Conservation (phyloP, 2,797 vertebrate genomes). For the Capromys pilorides region DNA sequence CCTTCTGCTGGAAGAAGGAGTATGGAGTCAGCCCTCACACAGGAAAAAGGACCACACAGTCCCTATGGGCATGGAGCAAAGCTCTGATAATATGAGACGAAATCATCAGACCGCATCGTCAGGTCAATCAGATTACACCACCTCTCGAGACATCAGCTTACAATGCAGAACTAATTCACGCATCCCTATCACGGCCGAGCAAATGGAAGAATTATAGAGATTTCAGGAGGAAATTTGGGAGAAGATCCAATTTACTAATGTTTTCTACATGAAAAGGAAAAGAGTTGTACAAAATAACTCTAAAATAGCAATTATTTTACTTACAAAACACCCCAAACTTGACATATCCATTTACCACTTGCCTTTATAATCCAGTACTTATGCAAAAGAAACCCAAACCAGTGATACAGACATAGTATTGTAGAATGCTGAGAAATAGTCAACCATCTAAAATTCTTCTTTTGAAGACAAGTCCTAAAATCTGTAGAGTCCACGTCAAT, state of each 20-base stretch:
- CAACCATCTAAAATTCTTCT: background rate
- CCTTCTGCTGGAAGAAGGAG: background rate
- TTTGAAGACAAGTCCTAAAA: constrained; percentile 4
- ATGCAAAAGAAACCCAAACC: background rate
- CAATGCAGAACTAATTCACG: constrained; percentile 61
- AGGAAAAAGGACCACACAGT: background rate
- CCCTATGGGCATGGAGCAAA: constrained; percentile 41
- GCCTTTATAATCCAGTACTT: background rate
- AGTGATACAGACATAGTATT: background rate
- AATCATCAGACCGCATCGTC: background rate
- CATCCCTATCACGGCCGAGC: background rate
- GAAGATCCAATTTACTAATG: constrained; percentile 44
- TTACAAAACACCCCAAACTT: background rate
- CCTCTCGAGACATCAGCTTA: background rate
- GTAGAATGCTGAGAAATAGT: background rate
- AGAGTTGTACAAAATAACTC: background rate
- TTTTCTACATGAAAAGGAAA: constrained; percentile 45
- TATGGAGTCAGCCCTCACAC: background rate
- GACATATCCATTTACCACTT: background rate
- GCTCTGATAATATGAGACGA: constrained; percentile 51
- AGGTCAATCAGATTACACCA: background rate
- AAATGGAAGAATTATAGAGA: constrained; percentile 42
- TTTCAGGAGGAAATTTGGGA: constrained; percentile 56
- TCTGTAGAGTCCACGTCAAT: background rate
- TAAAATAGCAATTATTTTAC: constrained; percentile 30